Evolutionary conservation across 2,888 invertebrate genomes (phyloP).

Genomic region (Incurvaria masculella): DNA sequence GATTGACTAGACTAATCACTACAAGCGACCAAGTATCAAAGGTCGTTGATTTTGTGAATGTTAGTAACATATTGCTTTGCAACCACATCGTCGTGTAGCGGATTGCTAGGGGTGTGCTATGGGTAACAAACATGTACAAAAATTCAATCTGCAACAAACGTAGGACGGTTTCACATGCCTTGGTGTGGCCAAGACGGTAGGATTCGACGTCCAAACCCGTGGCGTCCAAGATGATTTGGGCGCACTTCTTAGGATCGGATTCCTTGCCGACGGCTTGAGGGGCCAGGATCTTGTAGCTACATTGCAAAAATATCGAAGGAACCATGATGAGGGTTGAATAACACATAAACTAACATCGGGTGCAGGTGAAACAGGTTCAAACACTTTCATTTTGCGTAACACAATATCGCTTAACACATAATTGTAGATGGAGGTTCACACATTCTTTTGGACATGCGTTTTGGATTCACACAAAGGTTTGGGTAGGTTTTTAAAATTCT

Average conservation of each 20-base stretch:
- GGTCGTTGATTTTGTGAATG: not conserved
- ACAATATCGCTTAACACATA: no score
- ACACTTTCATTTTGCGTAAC: no score
- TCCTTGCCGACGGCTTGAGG: constrained; percentile 80
- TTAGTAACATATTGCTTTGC: not conserved
- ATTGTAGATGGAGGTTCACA: no score
- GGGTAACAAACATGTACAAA: not conserved
- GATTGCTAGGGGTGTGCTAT: not conserved
- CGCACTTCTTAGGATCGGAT: constrained; percentile 77
- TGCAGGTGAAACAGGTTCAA: no score
- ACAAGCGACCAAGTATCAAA: not conserved
- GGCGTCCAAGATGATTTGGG: constrained; percentile 76
- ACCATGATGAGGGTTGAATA: constrained; percentile 37
- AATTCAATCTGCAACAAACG: not conserved
- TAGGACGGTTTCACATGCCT: constrained; percentile 69
- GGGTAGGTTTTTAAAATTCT: no score
- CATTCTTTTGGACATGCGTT: no score
- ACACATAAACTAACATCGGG: constrained; percentile 15
- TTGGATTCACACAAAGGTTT: no score
- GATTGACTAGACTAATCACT: not conserved
- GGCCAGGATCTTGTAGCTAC: constrained; percentile 98
- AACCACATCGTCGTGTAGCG: not conserved
- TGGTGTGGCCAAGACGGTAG: constrained; percentile 97
- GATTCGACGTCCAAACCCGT: constrained; percentile 86
- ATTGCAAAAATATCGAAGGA: constrained; percentile 44